A percentile compares a stretch with the other conserved stretches of the same genome.
phyloP scores from a whole-genome alignment of 2,888 invertebrate species.

The Rhimphoctona megacephalus region DNA sequence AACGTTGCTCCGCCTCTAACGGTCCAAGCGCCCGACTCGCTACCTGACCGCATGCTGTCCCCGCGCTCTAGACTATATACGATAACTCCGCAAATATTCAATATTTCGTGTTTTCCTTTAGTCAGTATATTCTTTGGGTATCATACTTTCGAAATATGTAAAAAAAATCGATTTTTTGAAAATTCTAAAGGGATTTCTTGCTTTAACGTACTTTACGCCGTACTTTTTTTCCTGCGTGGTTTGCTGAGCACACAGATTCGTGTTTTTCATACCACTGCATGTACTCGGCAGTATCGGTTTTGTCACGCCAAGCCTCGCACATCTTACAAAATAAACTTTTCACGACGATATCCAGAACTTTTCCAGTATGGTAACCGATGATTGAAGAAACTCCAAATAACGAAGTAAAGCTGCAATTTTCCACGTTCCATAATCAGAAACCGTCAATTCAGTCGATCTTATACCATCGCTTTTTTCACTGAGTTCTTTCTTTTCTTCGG shows the following conservation, averaged over 20 bases:
- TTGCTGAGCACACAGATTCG: constrained; percentile 22
- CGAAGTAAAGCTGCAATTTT: constrained; percentile 17
- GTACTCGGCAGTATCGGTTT: constrained; percentile 25
- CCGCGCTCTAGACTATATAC: too few species aligned
- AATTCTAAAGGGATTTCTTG: too few species aligned
- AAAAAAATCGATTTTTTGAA: too few species aligned
- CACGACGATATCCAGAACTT: constrained; percentile 21
- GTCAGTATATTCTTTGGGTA: too few species aligned
- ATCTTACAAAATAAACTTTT: constrained; percentile 4
- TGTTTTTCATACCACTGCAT: constrained; percentile 19
- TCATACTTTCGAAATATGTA: too few species aligned
- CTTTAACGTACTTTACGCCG: not conserved
- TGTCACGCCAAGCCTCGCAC: constrained; percentile 20
- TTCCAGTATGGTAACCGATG: constrained; percentile 1
- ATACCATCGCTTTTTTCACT: constrained; percentile 6
- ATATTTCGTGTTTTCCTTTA: too few species aligned
- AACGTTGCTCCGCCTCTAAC: too few species aligned
- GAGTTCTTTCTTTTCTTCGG: constrained; percentile 6
- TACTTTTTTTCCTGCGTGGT: constrained; percentile 23
- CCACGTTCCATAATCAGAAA: constrained; percentile 27
- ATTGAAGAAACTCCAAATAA: constrained; percentile 27
- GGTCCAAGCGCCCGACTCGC: too few species aligned
- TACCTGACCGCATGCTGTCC: too few species aligned
- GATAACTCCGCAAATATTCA: too few species aligned
- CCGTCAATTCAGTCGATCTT: constrained; percentile 5